Evolutionary conservation across 2,113 vertebrate species (phyloP), one percentile per base, ranked within the genome.

Genomic region (Anhinga anhinga): DNA sequence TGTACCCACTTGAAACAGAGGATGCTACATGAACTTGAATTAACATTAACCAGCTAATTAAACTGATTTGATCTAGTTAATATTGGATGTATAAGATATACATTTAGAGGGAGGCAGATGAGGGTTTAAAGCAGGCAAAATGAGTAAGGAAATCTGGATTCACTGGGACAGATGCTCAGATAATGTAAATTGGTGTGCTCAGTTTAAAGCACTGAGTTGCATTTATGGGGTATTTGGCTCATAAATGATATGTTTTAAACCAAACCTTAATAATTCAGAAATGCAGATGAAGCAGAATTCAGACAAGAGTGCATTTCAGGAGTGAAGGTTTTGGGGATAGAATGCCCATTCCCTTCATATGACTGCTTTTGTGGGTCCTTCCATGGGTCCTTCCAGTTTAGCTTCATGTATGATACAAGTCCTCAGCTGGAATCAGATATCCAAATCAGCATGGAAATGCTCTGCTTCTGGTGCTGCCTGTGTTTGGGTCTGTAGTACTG

Each of bases 21-120:
- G 32, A 72, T 71, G 44, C 30, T 86, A 30, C 49, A 42, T 72
- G 62, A 85, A 71, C 80, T 77, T 87, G 77, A 87, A 73, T 82
- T 95, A 87, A 88, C 26, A 50, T 93, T 91, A 79, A 63, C 45
- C 61, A 93, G 44, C 15, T 84, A 89, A 91, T 95, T 82, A 91
- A 94, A 49, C 69, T 89, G 69, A 82, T 70, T 66, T 71, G 27
- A 80, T 97, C 66, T 56, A 59, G 77, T 89, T 93, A 95, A 69
- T 76, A 79, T 27, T 71, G 49, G 9, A 7, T 88, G 27, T 62
- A 13, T 74, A 53, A 84, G 34, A 74, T 27, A 52, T 27, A 53
- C 53, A 44, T 88, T 82, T 70, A 79, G 40, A 77, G 32, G 86
- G 53, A 88, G 27, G n/a, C 47, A 87, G 61, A 72, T 87, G 30